These are phyloP conservation scores for Rhimphoctona megacephalus DNA, from an alignment of 2,888 invertebrate genomes.

Conservation along the genomic window DNA sequence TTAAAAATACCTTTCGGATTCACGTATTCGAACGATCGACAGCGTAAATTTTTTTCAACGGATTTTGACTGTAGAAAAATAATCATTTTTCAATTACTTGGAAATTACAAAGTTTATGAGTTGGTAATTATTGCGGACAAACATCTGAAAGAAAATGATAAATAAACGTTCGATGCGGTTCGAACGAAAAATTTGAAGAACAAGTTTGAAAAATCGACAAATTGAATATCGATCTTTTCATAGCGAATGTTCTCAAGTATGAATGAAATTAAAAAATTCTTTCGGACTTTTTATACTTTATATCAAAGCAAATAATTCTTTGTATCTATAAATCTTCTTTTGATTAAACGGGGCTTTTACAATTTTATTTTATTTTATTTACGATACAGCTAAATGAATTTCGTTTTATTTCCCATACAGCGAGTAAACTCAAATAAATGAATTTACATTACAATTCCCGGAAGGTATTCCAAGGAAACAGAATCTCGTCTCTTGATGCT, in stretches of 20 bases:
- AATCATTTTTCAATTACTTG: too few species aligned
- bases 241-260: not conserved
- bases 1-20: not conserved
- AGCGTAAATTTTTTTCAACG: not conserved
- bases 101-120: too few species aligned
- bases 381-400: slow-evolving; percentile 26
- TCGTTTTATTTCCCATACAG: not conserved
- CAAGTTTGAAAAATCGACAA: not conserved
- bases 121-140: not conserved
- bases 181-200: not conserved
- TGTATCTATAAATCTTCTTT: not conserved
- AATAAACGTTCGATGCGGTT: not conserved
- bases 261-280: not conserved
- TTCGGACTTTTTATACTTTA: not conserved
- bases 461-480: slow-evolving; percentile 22
- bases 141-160: too few species aligned
- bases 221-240: not conserved
- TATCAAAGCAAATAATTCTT: slow-evolving; percentile 17
- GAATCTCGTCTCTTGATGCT: slow-evolving; percentile 31
- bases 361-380: not conserved
- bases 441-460: slow-evolving; percentile 56
- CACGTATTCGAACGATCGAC: not conserved
- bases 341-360: not conserved
- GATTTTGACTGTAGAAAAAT: not conserved
- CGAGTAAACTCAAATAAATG: slow-evolving; percentile 43